Conservation (phyloP, 1,140 invertebrate species). For the Gonatopus flavifemur region DNA sequence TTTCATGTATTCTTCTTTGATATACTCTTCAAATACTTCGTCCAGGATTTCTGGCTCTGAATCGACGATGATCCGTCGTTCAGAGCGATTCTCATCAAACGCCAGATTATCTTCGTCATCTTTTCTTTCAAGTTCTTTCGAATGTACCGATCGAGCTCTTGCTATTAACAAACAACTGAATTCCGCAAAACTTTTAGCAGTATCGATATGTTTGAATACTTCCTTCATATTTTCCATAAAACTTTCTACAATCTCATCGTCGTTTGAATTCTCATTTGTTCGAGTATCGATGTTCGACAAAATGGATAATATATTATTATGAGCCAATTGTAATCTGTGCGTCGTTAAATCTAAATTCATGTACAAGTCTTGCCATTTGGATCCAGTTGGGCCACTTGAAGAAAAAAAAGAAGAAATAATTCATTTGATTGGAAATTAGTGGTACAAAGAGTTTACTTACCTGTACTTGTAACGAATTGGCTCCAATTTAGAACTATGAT, state of each 20-base stretch:
- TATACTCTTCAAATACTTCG: constrained; percentile 55
- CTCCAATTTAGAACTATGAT: constrained; percentile 30
- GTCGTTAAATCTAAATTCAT: constrained; percentile 47
- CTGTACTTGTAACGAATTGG: constrained; percentile 29
- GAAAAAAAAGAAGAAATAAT: constrained; percentile 7
- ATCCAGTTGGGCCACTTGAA: constrained; percentile 22
- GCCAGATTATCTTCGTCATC: constrained; percentile 8
- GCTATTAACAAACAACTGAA: constrained; percentile 40
- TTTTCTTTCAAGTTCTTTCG: not conserved
- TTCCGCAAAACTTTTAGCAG: constrained; percentile 44
- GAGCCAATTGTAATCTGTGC: constrained; percentile 43
- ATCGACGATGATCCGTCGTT: constrained; percentile 31
- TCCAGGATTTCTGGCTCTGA: constrained; percentile 47
- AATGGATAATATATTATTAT: constrained; percentile 35
- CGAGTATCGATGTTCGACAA: constrained; percentile 39
- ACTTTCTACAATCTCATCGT: constrained; percentile 22
- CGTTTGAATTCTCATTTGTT: constrained; percentile 16
- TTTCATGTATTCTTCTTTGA: constrained; percentile 49
- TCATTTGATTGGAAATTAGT: not conserved
- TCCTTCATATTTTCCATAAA: constrained; percentile 36
- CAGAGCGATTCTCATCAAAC: not conserved
- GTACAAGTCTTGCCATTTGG: constrained; percentile 48
- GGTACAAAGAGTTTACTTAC: constrained; percentile 15
- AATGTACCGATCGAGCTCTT: constrained; percentile 20
- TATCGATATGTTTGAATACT: constrained; percentile 41